phyloP scores from a whole-genome alignment of 2,113 vertebrate genomes.

The Chlorocebus sabaeus region DNA sequence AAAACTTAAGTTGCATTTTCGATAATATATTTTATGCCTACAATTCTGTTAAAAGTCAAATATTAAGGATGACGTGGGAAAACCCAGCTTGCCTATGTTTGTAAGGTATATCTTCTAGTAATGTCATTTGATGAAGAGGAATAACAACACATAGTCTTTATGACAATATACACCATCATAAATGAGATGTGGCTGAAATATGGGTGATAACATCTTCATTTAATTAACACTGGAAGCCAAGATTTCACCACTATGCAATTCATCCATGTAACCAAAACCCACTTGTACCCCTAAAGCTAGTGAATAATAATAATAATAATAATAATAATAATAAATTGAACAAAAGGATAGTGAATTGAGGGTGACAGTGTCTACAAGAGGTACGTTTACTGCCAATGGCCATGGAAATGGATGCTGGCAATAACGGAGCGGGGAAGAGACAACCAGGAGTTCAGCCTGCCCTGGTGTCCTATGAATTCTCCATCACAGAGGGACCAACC shows the following conservation, averaged over 20 bases:
- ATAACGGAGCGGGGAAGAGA: background rate
- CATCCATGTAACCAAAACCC: no score
- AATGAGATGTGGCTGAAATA: background rate
- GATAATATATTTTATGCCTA: background rate
- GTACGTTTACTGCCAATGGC: background rate
- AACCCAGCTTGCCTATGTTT: background rate
- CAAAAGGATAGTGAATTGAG: background rate
- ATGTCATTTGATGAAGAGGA: background rate
- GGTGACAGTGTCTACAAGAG: background rate
- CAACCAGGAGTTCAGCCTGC: accelerated
- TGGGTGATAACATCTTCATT: background rate
- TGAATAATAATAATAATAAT: background rate
- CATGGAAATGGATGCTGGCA: background rate
- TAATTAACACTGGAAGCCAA: background rate
- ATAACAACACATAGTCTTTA: background rate
- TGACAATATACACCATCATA: background rate
- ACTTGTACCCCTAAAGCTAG: background rate
- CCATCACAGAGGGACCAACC: background rate
- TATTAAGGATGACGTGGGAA: background rate
- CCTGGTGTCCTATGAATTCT: background rate
- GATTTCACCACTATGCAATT: no score
- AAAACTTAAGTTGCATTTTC: background rate
- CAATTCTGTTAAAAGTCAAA: background rate
- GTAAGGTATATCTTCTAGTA: background rate
- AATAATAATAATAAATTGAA: background rate